phyloP scores from a whole-genome alignment of 2,888 invertebrate genomes.

The Conchocele bisecta region DNA sequence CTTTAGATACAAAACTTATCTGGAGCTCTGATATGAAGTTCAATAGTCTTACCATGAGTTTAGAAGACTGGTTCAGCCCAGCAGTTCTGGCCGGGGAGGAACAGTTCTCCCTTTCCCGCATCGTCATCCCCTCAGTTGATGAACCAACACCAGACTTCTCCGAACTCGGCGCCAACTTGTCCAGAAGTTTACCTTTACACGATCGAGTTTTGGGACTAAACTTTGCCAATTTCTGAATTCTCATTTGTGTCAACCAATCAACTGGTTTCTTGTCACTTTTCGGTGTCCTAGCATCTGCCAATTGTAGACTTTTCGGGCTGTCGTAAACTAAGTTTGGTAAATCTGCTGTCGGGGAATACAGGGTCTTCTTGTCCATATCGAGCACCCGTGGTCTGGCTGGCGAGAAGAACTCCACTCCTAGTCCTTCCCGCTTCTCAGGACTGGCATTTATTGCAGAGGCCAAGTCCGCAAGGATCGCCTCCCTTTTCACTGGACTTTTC shows the following conservation, averaged over 20 bases:
- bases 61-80: slow-evolving; percentile 8
- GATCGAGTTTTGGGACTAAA: slow-evolving; percentile 7
- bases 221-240: slow-evolving; percentile 47
- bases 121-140: slow-evolving; percentile 3
- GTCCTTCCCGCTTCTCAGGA: slow-evolving; percentile 23
- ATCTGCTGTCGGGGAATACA: slow-evolving; percentile 65
- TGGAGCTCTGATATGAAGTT: no score
- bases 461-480: slow-evolving; percentile 14
- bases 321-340: slow-evolving; percentile 68
- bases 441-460: slow-evolving; percentile 42
- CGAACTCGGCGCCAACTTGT: slow-evolving; percentile 21
- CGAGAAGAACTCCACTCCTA: slow-evolving; percentile 24
- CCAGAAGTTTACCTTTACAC: slow-evolving; percentile 27
- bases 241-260: slow-evolving; percentile 69
- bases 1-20: no score
- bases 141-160: no score
- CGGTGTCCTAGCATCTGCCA: slow-evolving; percentile 20
- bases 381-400: slow-evolving; percentile 19
- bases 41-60: slow-evolving; percentile 18
- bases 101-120: neutral
- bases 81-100: neutral
- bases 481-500: slow-evolving; percentile 29
- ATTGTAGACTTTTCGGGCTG: slow-evolving; percentile 44
- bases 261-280: slow-evolving; percentile 44
- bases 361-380: neutral